Conservation (phyloP, 2,113 vertebrate genomes). For the Thryonomys swinderianus region DNA sequence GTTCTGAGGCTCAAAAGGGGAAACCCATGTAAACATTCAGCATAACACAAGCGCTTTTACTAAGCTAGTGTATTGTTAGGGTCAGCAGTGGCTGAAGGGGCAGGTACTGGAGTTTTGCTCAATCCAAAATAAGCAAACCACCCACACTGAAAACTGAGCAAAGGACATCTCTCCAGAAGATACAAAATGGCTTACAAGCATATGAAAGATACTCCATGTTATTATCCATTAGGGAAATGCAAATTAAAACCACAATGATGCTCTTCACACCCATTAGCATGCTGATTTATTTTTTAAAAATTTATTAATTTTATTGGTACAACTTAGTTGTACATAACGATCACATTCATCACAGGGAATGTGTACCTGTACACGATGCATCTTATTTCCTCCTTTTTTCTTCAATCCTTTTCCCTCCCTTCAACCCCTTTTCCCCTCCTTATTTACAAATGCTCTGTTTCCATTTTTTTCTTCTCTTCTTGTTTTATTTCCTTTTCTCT, state of each 20-base stretch:
- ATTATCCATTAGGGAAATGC: not conserved
- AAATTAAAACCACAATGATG: not conserved
- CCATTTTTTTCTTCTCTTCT: no score
- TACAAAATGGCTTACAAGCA: not conserved
- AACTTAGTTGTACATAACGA: no score
- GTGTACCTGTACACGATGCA: no score
- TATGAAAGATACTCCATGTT: not conserved
- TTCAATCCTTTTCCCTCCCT: no score
- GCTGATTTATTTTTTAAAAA: no score
- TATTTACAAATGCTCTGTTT: no score
- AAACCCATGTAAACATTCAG: not conserved
- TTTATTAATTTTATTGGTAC: no score
- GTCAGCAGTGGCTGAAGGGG: not conserved
- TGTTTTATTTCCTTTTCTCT: no score
- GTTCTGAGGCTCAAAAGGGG: not conserved
- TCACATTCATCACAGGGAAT: no score
- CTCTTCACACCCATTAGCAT: not conserved
- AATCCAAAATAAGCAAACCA: not conserved
- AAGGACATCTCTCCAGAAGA: not conserved
- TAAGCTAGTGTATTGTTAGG: not conserved
- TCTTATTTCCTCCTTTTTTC: no score
- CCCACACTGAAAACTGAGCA: not conserved
- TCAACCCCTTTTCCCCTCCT: no score
- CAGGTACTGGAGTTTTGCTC: not conserved
- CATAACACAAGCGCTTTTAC: not conserved